phyloP scores from a whole-genome alignment of 1,140 invertebrate genomes.

The Pseudomyrmex gracilis region DNA sequence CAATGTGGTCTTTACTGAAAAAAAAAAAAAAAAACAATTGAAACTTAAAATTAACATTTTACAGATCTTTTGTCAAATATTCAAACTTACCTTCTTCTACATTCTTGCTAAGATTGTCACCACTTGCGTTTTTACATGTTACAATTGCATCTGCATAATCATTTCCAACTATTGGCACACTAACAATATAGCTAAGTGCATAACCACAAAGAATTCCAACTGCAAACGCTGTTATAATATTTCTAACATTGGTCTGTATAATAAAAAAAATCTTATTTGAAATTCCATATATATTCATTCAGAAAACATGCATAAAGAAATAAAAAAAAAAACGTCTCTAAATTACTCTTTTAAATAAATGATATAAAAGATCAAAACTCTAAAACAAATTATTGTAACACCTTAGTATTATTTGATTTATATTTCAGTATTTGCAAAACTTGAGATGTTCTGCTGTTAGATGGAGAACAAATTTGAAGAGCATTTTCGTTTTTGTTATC shows the following conservation, averaged over 20 bases:
- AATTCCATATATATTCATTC: too few species aligned
- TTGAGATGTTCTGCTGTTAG: not conserved
- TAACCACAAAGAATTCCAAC: too few species aligned
- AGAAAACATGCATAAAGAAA: too few species aligned
- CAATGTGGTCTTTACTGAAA: conserved; percentile 30
- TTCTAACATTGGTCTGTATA: too few species aligned
- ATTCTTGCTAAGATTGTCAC: conserved; percentile 20
- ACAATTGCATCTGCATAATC: not conserved
- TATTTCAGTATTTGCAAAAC: not conserved
- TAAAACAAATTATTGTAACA: not conserved
- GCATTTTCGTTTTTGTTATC: conserved; percentile 10
- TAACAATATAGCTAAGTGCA: too few species aligned
- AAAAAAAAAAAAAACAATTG: not conserved
- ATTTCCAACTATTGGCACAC: too few species aligned
- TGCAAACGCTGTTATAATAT: too few species aligned
- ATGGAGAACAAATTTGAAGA: not conserved
- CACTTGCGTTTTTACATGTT: not conserved
- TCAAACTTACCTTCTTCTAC: conserved; percentile 20
- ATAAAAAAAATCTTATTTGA: too few species aligned
- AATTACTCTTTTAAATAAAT: too few species aligned
- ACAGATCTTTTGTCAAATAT: not conserved
- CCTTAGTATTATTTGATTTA: not conserved
- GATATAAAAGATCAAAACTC: too few species aligned
- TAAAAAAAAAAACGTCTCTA: too few species aligned
- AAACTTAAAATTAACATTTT: not conserved